phyloP scores from a whole-genome alignment of 1,140 invertebrate species.

The Pseudobourletiella spinata region DNA sequence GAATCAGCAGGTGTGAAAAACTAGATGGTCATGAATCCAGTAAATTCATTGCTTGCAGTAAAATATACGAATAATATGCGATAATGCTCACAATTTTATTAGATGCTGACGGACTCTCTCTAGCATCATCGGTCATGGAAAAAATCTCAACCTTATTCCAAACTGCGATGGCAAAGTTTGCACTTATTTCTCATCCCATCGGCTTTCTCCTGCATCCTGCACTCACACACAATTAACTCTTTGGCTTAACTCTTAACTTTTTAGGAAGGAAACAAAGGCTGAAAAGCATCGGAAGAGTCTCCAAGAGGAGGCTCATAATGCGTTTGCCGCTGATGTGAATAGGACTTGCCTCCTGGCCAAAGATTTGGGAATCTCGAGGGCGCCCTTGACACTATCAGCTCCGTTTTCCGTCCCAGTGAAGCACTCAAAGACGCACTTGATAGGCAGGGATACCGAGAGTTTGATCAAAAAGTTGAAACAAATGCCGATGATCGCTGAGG shows the following conservation, averaged over 20 bases:
- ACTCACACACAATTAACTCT: no score
- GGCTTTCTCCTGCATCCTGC: no score
- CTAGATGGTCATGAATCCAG: no score
- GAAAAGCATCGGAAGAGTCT: conserved; percentile 12
- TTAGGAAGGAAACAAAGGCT: background rate
- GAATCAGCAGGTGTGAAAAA: no score
- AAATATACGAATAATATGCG: no score
- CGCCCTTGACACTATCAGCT: conserved; percentile 18
- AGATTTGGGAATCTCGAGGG: conserved; percentile 18
- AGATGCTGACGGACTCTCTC: background rate
- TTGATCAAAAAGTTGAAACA: background rate
- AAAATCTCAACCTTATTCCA: background rate
- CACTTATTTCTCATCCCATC: background rate
- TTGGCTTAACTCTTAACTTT: no score
- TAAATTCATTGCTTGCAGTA: no score
- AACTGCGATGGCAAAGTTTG: background rate
- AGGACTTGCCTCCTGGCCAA: conserved; percentile 18
- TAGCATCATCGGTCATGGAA: background rate
- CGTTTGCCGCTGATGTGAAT: conserved; percentile 21
- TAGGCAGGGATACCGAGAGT: background rate
- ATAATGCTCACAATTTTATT: no score
- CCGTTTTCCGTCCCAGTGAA: background rate
- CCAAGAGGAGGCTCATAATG: conserved; percentile 11
- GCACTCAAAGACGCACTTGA: background rate
- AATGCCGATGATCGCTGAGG: background rate